Base-by-base conservation (phyloP, 1,140 invertebrate genomes). In the Drosophila sp. region DNA sequence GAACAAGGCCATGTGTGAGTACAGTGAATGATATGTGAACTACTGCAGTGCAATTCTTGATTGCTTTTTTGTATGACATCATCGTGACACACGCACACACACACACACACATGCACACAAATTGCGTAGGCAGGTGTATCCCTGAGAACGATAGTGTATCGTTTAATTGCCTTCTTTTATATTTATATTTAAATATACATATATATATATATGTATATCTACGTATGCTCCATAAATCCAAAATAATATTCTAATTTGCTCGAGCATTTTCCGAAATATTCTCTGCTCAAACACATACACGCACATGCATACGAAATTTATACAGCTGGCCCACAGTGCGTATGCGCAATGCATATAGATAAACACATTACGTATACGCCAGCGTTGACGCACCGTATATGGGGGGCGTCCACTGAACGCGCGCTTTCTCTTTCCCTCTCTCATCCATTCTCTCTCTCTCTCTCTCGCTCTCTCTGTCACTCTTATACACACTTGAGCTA, bases 301-400 rank as follows among this genome's bases (percentile, higher is more conserved):
- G 13, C 21, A 38, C n/a, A 40, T 16, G 8, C 25, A 27, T 32
- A 40, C 32, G n/a, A 54, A 13, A 32, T 34, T 5, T 16, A 34
- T 25, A 16, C 7, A 36, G 5, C 7, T 8, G 18, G 14, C n/a
- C 32, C 43, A 72, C 82, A 86, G 70, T 82, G 82, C 82, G 82
- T 87, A 89, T 86, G 83, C 82, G 82, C 83, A 61, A 87, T 86
- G 32, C 36, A 36, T 66, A 72, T 64, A 70, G 50, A 76, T 59
- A 58, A 59, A 43, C 38, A 63, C 48, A 87, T 87, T 82, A 87
- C 83, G 82, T 87, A 87, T 87, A 87, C 82, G 82, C 78, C 80
- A 61, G 46, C 61, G 7, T 32, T 70, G 50, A 51, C 82, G 59
- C 72, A 74, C 83, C 83, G 83, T 87, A 87, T 87, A 87, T 89